Base-by-base conservation (phyloP, 2,113 vertebrate species). In the Actinemys pallida region DNA sequence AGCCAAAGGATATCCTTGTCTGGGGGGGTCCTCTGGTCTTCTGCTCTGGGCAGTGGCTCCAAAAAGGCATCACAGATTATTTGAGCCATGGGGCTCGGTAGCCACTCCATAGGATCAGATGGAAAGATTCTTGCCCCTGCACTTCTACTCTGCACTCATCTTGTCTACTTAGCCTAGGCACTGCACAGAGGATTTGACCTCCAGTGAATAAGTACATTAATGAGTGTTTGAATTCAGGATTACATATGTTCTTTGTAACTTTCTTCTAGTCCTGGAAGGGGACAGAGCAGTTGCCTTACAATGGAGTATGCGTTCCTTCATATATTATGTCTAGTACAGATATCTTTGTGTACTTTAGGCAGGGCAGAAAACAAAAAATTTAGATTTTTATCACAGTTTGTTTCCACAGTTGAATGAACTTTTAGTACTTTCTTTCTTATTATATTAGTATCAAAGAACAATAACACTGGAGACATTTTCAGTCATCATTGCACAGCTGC, bases 391-490 rank as follows among this genome's bases (percentile, higher is more conserved):
- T 72, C 9, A 39, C 3, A n/a, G 8, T 72, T 72, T 39, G n/a
- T 39, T 72, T 72, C 65, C 19, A 39, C 9, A 72, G 20, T 72
- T 39, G n/a, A 72, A 72, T 72, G 19, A 72, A 72, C 65, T 39
- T 72, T 72, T 39, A n/a, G 8, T 39, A 10, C n/a, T 72, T 72
- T 72, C 17, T 72, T 72, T 39, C 4, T 50, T 72, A 11, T 72
- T 72, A 72, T 72, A n/a, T 72, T 72, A 98, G 98, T 96, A 95
- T 62, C 65, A 56, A 5, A 93, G 82, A 22, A 59, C 6, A 1
- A 86, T 95, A 87, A 93, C 84, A 2, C 82, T 97, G 88, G 97
- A 98, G 65, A 83, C 91, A 4, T 96, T 98, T 22, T 96, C 97
- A 0, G 82, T 97, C 39, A 5, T 97, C 10, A 57, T 98, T 29